Conservation (phyloP, 2,113 vertebrate species). For the Ailuropoda melanoleuca region DNA sequence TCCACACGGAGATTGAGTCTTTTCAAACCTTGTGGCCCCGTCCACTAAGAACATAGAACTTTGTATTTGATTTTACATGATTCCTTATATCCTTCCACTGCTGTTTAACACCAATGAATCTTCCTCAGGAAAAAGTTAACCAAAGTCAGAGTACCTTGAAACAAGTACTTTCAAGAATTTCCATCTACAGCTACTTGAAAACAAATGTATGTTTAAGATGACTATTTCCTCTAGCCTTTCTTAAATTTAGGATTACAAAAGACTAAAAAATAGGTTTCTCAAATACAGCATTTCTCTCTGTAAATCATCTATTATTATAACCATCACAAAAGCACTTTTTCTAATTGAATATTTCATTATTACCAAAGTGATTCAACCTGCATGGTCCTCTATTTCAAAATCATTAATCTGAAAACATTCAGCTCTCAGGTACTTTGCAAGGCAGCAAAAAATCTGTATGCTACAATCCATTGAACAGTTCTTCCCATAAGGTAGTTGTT, state of each 20-base stretch:
- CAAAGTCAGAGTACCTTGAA: neutral
- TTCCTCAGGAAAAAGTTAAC: neutral
- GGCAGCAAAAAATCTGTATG: neutral
- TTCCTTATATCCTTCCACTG: neutral
- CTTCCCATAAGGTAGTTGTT: neutral
- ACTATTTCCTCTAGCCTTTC: neutral
- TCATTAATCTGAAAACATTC: neutral
- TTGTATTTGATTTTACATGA: neutral
- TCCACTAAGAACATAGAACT: neutral
- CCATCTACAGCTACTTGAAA: neutral
- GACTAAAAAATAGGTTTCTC: conserved; percentile 45
- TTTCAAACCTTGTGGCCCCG: neutral
- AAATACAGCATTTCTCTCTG: conserved; percentile 24
- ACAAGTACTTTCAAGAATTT: neutral
- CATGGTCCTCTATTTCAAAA: neutral
- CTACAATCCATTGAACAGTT: neutral
- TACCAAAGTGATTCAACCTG: conserved; percentile 36
- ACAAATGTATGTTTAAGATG: neutral
- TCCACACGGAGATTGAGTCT: neutral
- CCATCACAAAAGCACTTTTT: conserved; percentile 22
- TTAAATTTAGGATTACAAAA: conserved; percentile 7
- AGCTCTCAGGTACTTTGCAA: neutral
- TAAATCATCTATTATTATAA: conserved; percentile 52
- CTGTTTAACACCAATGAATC: neutral
- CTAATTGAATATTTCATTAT: conserved; percentile 53